phyloP scores from a whole-genome alignment of 2,113 vertebrate genomes.

The Papio anubis region DNA sequence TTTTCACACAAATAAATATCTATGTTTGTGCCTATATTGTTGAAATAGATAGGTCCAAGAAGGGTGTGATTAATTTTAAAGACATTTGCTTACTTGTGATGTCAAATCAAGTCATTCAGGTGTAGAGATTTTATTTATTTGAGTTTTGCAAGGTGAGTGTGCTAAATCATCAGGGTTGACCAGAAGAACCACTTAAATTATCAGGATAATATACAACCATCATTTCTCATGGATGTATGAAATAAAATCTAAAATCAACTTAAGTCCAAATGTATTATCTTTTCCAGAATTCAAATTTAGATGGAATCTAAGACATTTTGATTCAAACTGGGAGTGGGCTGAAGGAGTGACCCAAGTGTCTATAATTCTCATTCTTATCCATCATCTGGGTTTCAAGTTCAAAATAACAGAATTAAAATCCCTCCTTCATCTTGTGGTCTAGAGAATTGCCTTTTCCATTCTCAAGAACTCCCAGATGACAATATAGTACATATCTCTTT shows the following conservation, averaged over 20 bases:
- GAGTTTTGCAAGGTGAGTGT: slow-evolving; percentile 44
- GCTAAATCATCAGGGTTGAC: slow-evolving; percentile 66
- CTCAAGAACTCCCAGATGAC: slow-evolving; percentile 46
- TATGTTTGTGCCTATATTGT: slow-evolving; percentile 27
- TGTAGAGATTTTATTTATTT: slow-evolving; percentile 70
- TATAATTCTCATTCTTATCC: slow-evolving; percentile 48
- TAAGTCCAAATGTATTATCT: slow-evolving; percentile 52
- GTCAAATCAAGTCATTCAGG: slow-evolving; percentile 64
- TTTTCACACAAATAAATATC: slow-evolving; percentile 60
- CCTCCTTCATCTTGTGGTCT: slow-evolving; percentile 57
- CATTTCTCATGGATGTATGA: slow-evolving; percentile 44
- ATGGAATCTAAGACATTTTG: slow-evolving; percentile 6
- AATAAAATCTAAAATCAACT: slow-evolving; percentile 62
- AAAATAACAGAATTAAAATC: slow-evolving; percentile 55
- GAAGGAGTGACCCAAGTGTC: background rate
- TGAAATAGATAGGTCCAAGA: slow-evolving; percentile 39
- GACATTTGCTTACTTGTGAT: slow-evolving; percentile 67
- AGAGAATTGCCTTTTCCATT: slow-evolving; percentile 41
- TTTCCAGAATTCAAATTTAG: slow-evolving; percentile 35
- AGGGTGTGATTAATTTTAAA: slow-evolving; percentile 70
- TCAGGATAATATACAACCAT: slow-evolving; percentile 60
- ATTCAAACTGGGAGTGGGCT: background rate
- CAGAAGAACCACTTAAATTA: slow-evolving; percentile 55
- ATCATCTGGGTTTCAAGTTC: slow-evolving; percentile 49
- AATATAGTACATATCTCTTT: background rate